Evolutionary conservation across 1,140 invertebrate genomes (phyloP).

Genomic region (Drosophila kohkoa): DNA sequence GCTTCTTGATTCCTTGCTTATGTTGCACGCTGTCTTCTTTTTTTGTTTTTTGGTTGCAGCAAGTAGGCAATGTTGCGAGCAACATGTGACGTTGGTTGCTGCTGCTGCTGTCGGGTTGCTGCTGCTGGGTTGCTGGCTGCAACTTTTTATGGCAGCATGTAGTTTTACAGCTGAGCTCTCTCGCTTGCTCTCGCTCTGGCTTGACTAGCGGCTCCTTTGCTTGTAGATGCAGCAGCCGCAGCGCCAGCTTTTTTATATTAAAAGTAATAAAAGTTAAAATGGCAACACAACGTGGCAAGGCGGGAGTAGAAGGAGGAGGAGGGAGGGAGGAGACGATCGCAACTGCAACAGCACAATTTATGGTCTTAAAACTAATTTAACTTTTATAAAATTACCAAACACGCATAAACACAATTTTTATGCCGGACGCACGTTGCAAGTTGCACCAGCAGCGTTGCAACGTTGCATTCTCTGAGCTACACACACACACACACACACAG

Average conservation of each 20-base stretch:
- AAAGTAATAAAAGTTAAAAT: conserved; percentile 83
- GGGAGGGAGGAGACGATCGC: neutral
- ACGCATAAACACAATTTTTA: conserved; percentile 83
- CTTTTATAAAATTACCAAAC: conserved; percentile 83
- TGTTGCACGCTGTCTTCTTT: conserved; percentile 12
- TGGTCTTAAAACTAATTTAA: conserved; percentile 83
- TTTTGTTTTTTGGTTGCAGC: neutral
- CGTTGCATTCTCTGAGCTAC: conserved; percentile 47
- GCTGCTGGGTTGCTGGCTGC: conserved; percentile 51
- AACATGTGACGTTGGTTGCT: conserved; percentile 58
- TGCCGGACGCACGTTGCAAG: conserved; percentile 70
- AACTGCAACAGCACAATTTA: conserved; percentile 69
- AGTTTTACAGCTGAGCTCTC: conserved; percentile 72
- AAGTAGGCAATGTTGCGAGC: conserved; percentile 51
- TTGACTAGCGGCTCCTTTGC: conserved; percentile 41
- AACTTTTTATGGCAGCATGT: conserved; percentile 79
- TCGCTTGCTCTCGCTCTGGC: neutral
- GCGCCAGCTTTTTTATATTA: conserved; percentile 77
- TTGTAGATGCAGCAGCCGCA: conserved; percentile 8
- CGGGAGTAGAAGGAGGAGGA: neutral
- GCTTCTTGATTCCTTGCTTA: conserved; percentile 25
- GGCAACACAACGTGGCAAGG: conserved; percentile 31
- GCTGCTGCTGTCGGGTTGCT: conserved; percentile 18
- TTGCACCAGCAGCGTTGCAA: conserved; percentile 49
- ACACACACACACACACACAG: conserved; percentile 10